phyloP scores from a whole-genome alignment of 2,113 vertebrate species.

The Pionites leucogaster region DNA sequence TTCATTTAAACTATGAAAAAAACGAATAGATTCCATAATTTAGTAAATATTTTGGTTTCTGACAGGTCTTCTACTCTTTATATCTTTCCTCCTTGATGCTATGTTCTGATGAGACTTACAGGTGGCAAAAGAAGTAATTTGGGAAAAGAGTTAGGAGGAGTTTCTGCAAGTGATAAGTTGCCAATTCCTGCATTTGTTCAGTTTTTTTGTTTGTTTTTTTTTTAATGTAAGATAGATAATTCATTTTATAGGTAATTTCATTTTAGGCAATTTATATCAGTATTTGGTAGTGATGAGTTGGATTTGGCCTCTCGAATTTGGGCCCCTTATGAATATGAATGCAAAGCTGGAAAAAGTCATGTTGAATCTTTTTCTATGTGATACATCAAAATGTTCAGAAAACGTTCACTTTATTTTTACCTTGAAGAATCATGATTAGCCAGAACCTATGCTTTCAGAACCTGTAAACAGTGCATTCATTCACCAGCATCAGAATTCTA shows the following conservation, averaged over 20 bases:
- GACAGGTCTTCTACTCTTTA: not conserved
- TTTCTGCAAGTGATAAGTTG: not conserved
- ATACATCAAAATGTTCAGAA: conserved; percentile 33
- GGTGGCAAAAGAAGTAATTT: not conserved
- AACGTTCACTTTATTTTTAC: conserved; percentile 51
- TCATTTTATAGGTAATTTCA: not conserved
- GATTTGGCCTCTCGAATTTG: not conserved
- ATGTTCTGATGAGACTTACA: not conserved
- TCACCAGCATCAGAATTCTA: conserved; percentile 59
- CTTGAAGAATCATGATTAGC: conserved; percentile 12
- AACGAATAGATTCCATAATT: conserved; percentile 35
- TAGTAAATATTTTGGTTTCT: conserved; percentile 55
- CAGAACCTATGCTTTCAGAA: conserved; percentile 53
- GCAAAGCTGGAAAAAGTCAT: not conserved
- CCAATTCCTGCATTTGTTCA: not conserved
- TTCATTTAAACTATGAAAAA: conserved; percentile 43
- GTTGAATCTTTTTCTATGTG: not conserved
- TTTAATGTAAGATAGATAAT: not conserved
- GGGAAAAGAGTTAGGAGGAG: not conserved
- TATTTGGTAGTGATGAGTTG: not conserved
- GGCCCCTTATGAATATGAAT: not conserved
- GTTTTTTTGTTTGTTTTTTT: not conserved
- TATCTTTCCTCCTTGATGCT: not conserved
- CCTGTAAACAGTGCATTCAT: conserved; percentile 52
- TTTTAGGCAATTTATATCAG: not conserved